Evolutionary conservation across 2,888 invertebrate genomes (phyloP).

Genomic region (Thera obeliscata): DNA sequence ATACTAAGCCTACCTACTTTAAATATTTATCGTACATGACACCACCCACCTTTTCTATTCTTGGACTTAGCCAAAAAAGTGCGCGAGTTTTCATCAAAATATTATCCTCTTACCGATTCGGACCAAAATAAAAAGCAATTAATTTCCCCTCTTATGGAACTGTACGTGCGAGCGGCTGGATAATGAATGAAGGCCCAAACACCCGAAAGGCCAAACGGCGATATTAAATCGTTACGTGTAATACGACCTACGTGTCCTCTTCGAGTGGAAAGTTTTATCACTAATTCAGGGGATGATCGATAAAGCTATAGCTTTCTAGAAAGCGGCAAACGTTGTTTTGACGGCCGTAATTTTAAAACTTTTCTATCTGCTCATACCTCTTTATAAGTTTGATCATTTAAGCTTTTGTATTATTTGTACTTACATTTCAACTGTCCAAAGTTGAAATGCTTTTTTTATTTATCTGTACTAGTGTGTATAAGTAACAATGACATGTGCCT

Average conservation of each 20-base stretch:
- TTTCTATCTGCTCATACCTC: neutral
- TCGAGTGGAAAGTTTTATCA: slow-evolving; percentile 52
- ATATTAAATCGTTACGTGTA: slow-evolving; percentile 46
- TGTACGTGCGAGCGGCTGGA: slow-evolving; percentile 25
- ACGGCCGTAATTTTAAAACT: neutral
- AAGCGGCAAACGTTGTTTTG: neutral
- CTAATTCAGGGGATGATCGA: slow-evolving; percentile 58
- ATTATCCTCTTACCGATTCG: slow-evolving; percentile 2
- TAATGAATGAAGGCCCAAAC: slow-evolving; percentile 32
- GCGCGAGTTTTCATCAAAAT: neutral
- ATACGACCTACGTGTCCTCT: slow-evolving; percentile 41
- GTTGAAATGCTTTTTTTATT: too few species aligned
- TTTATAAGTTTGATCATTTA: too few species aligned
- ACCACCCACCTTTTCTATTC: too few species aligned
- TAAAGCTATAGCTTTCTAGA: slow-evolving; percentile 39
- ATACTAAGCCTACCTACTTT: too few species aligned
- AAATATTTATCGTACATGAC: too few species aligned
- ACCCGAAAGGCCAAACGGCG: slow-evolving; percentile 39
- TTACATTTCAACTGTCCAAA: too few species aligned
- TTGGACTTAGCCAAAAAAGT: neutral
- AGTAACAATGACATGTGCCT: too few species aligned
- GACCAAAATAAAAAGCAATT: slow-evolving; percentile 21
- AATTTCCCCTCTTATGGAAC: slow-evolving; percentile 17
- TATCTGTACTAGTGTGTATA: too few species aligned
- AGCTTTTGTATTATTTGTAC: too few species aligned